Evolutionary conservation across 2,797 vertebrate genomes (phyloP).

Genomic region (Sitta carolinensis): DNA sequence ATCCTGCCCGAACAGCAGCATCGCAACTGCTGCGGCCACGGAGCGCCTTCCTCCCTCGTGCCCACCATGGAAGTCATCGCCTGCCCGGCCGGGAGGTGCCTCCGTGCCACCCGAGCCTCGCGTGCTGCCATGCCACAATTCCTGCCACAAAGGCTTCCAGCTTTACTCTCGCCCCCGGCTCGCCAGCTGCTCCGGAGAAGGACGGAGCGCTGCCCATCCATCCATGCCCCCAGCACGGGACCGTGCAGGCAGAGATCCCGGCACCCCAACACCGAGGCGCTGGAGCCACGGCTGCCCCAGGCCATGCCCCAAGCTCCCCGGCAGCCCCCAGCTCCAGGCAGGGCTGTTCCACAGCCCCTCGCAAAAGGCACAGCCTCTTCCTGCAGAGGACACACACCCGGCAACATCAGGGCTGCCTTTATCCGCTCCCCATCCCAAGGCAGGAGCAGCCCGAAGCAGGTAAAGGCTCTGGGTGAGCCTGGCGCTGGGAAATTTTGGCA

Average conservation of each 20-base stretch:
- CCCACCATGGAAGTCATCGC: background rate
- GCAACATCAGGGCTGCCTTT: background rate
- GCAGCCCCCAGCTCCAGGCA: background rate
- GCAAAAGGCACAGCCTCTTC: background rate
- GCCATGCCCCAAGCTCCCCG: background rate
- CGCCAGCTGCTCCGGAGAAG: background rate
- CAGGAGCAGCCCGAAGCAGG: background rate
- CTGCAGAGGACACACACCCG: background rate
- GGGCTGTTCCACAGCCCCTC: background rate
- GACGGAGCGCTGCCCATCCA: background rate
- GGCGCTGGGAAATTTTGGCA: background rate
- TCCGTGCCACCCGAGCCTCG: background rate
- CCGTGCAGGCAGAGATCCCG: rapidly evolving
- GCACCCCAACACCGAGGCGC: rapidly evolving
- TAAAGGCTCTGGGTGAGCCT: background rate
- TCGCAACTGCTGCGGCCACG: rapidly evolving
- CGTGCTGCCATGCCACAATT: slow-evolving; percentile 5
- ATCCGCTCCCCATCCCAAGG: background rate
- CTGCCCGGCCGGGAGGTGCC: background rate
- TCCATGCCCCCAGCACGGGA: background rate
- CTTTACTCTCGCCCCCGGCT: background rate
- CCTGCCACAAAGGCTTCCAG: slow-evolving; percentile 31
- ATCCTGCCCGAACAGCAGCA: background rate
- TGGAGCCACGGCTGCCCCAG: background rate
- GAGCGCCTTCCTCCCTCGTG: background rate